A percentile compares a stretch with the other conserved stretches of the same genome.
phyloP scores from a whole-genome alignment of 2,113 vertebrate genomes.

The Silurus glanis region DNA sequence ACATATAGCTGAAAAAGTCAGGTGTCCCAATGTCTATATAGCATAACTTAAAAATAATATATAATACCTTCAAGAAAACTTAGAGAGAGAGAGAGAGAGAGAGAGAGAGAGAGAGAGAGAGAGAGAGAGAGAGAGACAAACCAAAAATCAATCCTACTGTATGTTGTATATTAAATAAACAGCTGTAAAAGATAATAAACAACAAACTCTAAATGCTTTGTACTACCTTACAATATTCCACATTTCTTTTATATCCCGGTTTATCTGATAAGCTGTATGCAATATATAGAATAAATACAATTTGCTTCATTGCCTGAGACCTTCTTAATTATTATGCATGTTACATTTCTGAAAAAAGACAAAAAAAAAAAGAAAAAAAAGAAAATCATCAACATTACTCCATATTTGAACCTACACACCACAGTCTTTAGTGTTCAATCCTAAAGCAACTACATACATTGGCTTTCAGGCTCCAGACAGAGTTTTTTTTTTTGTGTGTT shows the following conservation, averaged over 20 bases:
- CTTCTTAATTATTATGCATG: background rate
- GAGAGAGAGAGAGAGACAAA: too few relatives aligned
- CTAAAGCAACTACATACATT: background rate
- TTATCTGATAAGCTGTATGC: background rate
- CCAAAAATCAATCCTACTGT: too few relatives aligned
- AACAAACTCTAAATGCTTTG: background rate
- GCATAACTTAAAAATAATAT: too few relatives aligned
- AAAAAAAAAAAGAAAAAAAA: too few relatives aligned
- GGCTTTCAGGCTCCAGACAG: background rate
- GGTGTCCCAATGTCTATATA: too few relatives aligned
- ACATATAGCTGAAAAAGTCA: too few relatives aligned
- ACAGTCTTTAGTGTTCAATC: background rate
- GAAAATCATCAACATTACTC: background rate
- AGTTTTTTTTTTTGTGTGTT: background rate
- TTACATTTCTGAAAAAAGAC: background rate
- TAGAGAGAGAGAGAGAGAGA: too few relatives aligned
- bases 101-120: too few relatives aligned
- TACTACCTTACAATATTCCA: background rate
- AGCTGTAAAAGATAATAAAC: background rate
- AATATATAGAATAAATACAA: background rate
- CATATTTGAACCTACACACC: background rate
- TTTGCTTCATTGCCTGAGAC: background rate
- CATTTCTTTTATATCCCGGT: background rate
- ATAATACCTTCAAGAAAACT: too few relatives aligned
- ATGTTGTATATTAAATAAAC: background rate